phyloP scores from a whole-genome alignment of 2,113 vertebrate genomes.

The Chaetodon auriga region DNA sequence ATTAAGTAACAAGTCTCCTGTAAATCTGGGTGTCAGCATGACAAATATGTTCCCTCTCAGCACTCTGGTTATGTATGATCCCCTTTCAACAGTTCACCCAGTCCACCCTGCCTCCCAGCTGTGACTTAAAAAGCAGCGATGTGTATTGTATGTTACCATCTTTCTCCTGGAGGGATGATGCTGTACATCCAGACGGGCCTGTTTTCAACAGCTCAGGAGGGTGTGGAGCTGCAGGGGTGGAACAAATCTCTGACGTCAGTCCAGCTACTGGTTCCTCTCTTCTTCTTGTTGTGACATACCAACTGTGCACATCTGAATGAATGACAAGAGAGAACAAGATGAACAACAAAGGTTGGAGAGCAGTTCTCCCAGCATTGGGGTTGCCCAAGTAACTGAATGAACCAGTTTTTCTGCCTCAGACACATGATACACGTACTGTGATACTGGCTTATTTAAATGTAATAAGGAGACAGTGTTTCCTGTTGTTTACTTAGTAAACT shows the following conservation, averaged over 20 bases:
- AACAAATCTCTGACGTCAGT: conserved; percentile 33
- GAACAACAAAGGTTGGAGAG: not conserved
- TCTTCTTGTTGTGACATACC: not conserved
- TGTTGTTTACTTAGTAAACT: not conserved
- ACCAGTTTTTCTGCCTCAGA: not conserved
- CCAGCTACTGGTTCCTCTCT: not conserved
- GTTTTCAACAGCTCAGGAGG: conserved; percentile 21
- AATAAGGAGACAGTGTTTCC: not conserved
- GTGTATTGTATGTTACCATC: not conserved
- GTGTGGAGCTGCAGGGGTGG: conserved; percentile 19
- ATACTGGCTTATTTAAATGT: not conserved
- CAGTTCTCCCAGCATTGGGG: not conserved
- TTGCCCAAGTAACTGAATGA: not conserved
- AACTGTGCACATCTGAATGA: too few relatives aligned
- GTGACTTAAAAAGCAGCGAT: not conserved
- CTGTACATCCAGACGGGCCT: conserved; percentile 18
- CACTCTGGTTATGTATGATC: too few relatives aligned
- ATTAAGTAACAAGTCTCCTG: not conserved
- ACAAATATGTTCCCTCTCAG: not conserved
- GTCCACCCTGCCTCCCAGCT: not conserved
- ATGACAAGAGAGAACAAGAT: not conserved
- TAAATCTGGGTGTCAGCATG: not conserved
- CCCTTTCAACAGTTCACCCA: not conserved
- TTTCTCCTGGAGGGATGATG: conserved; percentile 12
- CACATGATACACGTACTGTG: not conserved